phyloP scores from a whole-genome alignment of 2,113 vertebrate species.

The Cochlearius cochlearius region DNA sequence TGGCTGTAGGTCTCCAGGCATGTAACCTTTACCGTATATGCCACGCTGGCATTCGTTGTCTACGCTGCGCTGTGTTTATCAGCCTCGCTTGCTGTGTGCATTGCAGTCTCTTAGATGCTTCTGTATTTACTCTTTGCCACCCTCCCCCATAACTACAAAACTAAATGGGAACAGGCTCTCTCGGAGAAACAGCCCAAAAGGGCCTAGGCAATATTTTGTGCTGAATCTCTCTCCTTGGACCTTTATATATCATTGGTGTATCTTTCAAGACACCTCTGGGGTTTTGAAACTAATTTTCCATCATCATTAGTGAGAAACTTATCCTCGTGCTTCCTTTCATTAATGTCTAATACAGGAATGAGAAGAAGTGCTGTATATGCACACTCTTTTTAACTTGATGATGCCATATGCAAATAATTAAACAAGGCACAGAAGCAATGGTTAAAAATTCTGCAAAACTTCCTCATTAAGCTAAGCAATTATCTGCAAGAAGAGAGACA shows the following conservation, averaged over 20 bases:
- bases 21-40: conserved; percentile 21
- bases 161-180: not conserved
- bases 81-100: not conserved
- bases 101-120: not conserved
- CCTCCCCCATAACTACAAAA: not conserved
- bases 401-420: conserved; percentile 79
- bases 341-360: conserved; percentile 63
- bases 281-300: conserved; percentile 74
- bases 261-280: conserved; percentile 59
- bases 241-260: conserved; percentile 51
- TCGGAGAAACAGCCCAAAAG: not conserved
- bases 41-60: not conserved
- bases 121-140: not conserved
- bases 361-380: conserved; percentile 43
- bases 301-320: conserved; percentile 73
- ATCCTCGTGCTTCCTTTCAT: conserved; percentile 72
- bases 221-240: conserved; percentile 29
- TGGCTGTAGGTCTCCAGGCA: conserved; percentile 19
- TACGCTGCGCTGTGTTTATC: not conserved
- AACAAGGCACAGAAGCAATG: conserved; percentile 60
- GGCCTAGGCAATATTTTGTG: not conserved
- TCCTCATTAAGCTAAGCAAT: conserved; percentile 77
- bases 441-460: conserved; percentile 68
- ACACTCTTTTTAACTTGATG: conserved; percentile 64
- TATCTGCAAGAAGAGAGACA: conserved; percentile 45